Percentiles rank a stretch among this genome's conserved stretches.
Conservation (phyloP, 1,140 invertebrate genomes). For the Drosophila nasuta region DNA sequence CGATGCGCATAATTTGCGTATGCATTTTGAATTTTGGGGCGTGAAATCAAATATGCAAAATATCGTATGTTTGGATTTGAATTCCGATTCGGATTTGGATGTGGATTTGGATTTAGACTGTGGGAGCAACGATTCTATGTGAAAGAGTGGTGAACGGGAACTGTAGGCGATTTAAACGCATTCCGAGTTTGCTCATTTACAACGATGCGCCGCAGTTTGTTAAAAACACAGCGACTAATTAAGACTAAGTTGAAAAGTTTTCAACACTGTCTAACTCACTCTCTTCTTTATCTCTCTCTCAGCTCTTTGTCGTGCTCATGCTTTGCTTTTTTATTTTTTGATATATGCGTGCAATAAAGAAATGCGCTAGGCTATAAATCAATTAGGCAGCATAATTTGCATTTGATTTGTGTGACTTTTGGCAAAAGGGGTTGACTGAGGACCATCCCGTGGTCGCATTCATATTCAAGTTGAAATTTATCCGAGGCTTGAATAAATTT, state of each 20-base stretch:
- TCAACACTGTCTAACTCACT: not conserved
- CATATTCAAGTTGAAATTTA: conserved; percentile 38
- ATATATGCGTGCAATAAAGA: conserved; percentile 61
- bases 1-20: conserved; percentile 80
- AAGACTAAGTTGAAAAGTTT: conserved; percentile 77
- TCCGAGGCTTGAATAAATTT: conserved; percentile 53
- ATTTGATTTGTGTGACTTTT: conserved; percentile 74
- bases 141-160: not conserved
- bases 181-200: conserved; percentile 8
- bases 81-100: conserved; percentile 44
- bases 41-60: conserved; percentile 80
- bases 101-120: conserved; percentile 34
- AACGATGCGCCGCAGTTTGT: conserved; percentile 6
- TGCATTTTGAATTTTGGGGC: conserved; percentile 76
- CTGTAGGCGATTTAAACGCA: conserved; percentile 21
- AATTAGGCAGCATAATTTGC: conserved; percentile 80
- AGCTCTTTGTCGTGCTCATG: conserved; percentile 2
- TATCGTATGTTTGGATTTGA: conserved; percentile 62
- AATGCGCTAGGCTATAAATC: conserved; percentile 71
- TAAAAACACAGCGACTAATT: conserved; percentile 55
- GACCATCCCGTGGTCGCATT: conserved; percentile 8
- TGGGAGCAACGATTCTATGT: conserved; percentile 1
- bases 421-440: conserved; percentile 41
- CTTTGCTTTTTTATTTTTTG: conserved; percentile 20
- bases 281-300: not conserved